Evolutionary conservation across 2,888 invertebrate genomes (phyloP), one percentile per base, ranked within the genome.

Genomic region (Drosophila conformis): DNA sequence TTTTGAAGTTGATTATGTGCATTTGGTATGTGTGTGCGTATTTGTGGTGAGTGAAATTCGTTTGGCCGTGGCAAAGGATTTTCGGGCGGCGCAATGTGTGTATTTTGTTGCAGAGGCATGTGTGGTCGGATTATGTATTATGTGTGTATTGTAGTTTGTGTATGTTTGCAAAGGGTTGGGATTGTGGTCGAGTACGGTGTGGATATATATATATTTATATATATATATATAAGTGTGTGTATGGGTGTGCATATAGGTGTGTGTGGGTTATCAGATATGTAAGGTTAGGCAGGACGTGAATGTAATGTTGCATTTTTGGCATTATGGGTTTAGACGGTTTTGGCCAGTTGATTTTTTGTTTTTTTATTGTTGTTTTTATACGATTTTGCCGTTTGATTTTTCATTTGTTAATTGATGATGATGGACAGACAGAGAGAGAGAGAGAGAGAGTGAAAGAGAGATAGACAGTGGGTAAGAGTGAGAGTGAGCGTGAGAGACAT

Each of bases 1-100:
- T 84, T 82, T 83, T 54, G 61, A 49, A 67, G 64, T 82, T 80
- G 72, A 76, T 84, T 70, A 75, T 77, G 78, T 81, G 90, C 78
- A 82, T 71, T 73, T 73, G 51, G 29, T 61, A 49, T 69, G 62
- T 51, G 36, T 54, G 48, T 54, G 54, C 48, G 68, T 59, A 38
- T 57, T 53, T 63, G 63, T 65, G 69, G 67, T 65, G 53, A 52
- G 56, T 38, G 65, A 78, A 73, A 72, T 86, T 68, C 62, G 71
- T 38, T 38, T 38, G 27, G 38, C 38, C n/a, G 38, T 27, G 36
- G 56, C 56, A 38, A 36, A n/a, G 56, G 56, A 38, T 56, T 56
- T 38, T 27, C 56, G 15, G 46, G 46, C 46, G 56, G 56, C 69
- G 71, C 67, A 65, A 57, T 68, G 64, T 83, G 36, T 15, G 57